These are phyloP conservation scores for Lepidurus couesii DNA, from an alignment of 1,140 invertebrate genomes.

Conservation along the genomic window DNA sequence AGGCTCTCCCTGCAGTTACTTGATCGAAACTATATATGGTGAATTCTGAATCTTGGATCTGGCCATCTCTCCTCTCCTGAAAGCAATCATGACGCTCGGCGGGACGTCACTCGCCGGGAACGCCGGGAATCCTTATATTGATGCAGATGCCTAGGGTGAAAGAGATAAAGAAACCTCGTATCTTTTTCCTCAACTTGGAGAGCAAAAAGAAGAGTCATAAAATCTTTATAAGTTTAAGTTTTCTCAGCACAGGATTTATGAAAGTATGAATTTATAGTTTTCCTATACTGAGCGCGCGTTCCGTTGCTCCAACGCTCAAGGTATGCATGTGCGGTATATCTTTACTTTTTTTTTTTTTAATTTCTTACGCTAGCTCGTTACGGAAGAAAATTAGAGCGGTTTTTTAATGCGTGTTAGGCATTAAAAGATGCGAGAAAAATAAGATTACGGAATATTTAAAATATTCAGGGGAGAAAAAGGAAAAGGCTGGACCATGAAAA, in stretches of 20 bases:
- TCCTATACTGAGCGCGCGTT: background rate
- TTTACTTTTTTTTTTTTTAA: background rate
- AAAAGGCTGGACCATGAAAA: no score
- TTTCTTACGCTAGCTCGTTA: background rate
- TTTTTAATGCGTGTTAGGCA: background rate
- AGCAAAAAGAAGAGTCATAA: constrained; percentile 24
- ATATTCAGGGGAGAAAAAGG: background rate
- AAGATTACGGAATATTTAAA: background rate
- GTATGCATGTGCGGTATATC: no score
- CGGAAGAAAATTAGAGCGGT: background rate
- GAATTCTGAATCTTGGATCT: constrained; percentile 15
- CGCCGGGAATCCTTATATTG: constrained; percentile 18
- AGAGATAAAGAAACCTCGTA: background rate
- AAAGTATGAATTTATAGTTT: constrained; percentile 3
- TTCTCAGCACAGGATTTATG: background rate
- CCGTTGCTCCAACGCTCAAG: no score
- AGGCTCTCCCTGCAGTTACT: background rate
- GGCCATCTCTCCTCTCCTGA: constrained; percentile 20
- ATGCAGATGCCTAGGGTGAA: constrained; percentile 21
- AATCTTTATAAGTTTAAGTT: constrained; percentile 17
- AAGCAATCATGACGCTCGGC: constrained; percentile 17
- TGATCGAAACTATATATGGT: constrained; percentile 19
- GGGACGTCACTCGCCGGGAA: constrained; percentile 20
- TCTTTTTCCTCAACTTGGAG: constrained; percentile 1
- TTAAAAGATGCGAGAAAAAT: background rate